Evolutionary conservation across 2,113 vertebrate species (phyloP), one percentile per base, ranked within the genome.

Genomic region (Camelus bactrianus): DNA sequence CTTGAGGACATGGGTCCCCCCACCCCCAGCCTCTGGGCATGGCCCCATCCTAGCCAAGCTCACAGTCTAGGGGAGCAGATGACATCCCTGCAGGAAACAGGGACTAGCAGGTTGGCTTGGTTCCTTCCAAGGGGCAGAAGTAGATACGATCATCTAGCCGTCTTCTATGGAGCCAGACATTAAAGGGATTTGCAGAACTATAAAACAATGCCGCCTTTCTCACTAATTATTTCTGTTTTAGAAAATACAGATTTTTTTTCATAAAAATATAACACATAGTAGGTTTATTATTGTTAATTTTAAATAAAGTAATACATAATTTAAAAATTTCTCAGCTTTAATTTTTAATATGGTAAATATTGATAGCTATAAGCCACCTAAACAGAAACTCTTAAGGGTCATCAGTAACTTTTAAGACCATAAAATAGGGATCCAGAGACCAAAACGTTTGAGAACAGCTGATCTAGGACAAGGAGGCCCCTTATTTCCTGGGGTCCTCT

Each of bases 231-330:
- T 80, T 86, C 72, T 60, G 12, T 80, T 79, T 79, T n/a, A 19
- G 54, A 48, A 84, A 80, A 69, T 54, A 67, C 0, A 64, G 56
- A 46, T 12, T 16, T 50, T 96, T 73, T 91, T 88, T 97, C 7
- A 54, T 75, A 35, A 89, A 75, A 60, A 62, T 28, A 84, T 17
- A 65, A 52, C 32, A 52, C 14, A 56, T n/a, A 90, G 42, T 54
- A 14, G 14, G 15, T 28, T 32, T 65, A 58, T 65, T 46, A 42
- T 52, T 50, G 10, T n/a, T 62, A 3, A 52, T 94, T 75, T 86
- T 26, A 93, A 92, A 89, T 50, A 70, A 82, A n/a, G 58, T 46
- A 67, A n/a, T 75, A 42, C n/a, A 42, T 38, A 64, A 72, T 65
- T 52, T n/a, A 9, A 58, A 72, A 24, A 16, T 42, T 85, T 30